Base-by-base conservation (phyloP, 1,140 invertebrate genomes). In the Lepidotrigona ventralis region DNA sequence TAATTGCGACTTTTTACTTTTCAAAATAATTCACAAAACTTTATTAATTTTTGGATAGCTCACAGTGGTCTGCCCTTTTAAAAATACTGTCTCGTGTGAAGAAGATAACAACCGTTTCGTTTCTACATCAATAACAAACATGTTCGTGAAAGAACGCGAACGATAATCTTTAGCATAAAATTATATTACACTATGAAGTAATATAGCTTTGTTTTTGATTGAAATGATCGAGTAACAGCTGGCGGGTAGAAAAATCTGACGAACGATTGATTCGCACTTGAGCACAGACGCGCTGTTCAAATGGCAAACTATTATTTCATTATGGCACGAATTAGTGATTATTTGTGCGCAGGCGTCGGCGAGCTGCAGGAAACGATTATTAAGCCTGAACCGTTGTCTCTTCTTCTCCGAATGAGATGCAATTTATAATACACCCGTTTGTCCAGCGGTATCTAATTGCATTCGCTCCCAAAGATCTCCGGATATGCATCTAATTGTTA, bases 281-380 rank as follows among this genome's bases (percentile, higher is more conserved):
- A 46, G 51, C 56, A 33, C 53, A 19, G 54, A 21, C 54, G 56
- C 54, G 19, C 51, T 51, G 23, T 68, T 51, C 53, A 39, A 82
- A 60, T 33, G 76, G 69, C 26, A 5, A 71, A 66, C 56, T 39
- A 79, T 83, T 79, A 72, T 79, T 79, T 85, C 83, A 76, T 86
- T 89, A 86, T 5, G 60, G 51, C 1, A 54, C 46, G 29, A 84
- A 79, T 79, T 79, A 84, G 29, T 53, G 54, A 80, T 84, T 68
- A 74, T 85, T 79, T 74, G n/a, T 60, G 86, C 68, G 81, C 80
- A 90, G 85, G 88, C 90, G 85, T 87, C 74, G 83, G 73, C 68
- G 81, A 71, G 77, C 81, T 72, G 83, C 90, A 90, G 92, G 92
- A 93, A 92, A 85, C 79, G 84, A 90, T 90, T 89, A 89, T 92